These are phyloP conservation scores for Streblospio benedicti DNA, from an alignment of 1,140 invertebrate species.

Conservation along the genomic window DNA sequence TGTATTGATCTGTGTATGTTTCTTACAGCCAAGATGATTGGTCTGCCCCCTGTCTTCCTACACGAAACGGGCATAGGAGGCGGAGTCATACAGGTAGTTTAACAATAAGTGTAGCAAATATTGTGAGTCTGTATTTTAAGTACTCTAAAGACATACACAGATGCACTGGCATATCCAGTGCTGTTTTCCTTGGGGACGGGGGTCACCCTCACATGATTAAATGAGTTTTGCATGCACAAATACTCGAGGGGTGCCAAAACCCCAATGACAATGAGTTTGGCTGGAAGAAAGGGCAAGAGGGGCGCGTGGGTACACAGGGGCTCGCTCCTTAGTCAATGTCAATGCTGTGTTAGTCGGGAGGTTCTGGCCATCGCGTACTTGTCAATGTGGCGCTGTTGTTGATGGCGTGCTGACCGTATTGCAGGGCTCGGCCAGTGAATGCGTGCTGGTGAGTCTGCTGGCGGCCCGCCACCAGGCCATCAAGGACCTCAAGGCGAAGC, in stretches of 20 bases:
- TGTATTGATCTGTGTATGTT: not conserved
- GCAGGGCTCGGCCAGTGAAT: conserved; percentile 94
- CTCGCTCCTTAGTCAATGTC: too few relatives aligned
- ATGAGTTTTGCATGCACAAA: too few relatives aligned
- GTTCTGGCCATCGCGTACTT: too few relatives aligned
- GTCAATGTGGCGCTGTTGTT: too few relatives aligned
- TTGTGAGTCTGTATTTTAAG: not conserved
- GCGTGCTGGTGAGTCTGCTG: conserved; percentile 87
- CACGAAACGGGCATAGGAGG: conserved; percentile 76
- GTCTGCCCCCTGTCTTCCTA: conserved; percentile 76
- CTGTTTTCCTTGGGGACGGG: too few relatives aligned
- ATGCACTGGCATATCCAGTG: not conserved
- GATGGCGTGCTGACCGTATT: too few relatives aligned
- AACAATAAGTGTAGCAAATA: not conserved
- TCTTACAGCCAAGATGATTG: conserved; percentile 63
- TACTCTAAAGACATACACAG: not conserved
- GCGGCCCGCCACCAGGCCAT: conserved; percentile 90
- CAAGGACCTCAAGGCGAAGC: conserved; percentile 76
- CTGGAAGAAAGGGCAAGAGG: too few relatives aligned
- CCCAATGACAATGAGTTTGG: too few relatives aligned
- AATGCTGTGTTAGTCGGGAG: too few relatives aligned
- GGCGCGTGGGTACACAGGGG: too few relatives aligned
- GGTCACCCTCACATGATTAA: too few relatives aligned
- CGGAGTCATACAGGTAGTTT: conserved; percentile 73
- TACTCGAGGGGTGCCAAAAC: too few relatives aligned